Percentiles rank a stretch among this genome's conserved stretches.
Evolutionary conservation across 2,113 vertebrate species (phyloP).

Genomic region (Protobothrops flavoviridis): DNA sequence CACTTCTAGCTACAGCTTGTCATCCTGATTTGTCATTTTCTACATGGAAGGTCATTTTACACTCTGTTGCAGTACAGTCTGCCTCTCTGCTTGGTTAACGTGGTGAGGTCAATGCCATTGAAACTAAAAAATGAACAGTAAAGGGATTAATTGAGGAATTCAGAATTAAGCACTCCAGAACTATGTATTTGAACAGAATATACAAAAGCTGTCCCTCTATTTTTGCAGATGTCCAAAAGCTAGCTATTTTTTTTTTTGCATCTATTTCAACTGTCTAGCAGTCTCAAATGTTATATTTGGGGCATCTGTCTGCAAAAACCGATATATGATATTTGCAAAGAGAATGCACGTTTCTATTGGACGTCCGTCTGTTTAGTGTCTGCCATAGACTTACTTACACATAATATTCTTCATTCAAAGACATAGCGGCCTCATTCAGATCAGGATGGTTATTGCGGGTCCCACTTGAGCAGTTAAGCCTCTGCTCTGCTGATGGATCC

Average conservation of each 20-base stretch:
- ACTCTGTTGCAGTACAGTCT: not conserved
- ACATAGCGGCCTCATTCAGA: not conserved
- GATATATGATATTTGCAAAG: not conserved
- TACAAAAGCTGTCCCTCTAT: constrained; percentile 23
- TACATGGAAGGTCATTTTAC: not conserved
- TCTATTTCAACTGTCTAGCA: constrained; percentile 32
- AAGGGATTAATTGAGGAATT: constrained; percentile 62
- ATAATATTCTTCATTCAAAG: not conserved
- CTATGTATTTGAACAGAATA: constrained; percentile 62
- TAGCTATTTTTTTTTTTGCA: not conserved
- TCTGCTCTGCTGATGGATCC: not conserved
- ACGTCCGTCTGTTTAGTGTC: not conserved
- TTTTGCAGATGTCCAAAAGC: constrained; percentile 55
- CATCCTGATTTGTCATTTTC: not conserved
- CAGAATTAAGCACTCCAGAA: constrained; percentile 61
- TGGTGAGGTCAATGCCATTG: not conserved
- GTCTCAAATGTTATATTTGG: not conserved
- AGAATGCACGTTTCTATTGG: not conserved
- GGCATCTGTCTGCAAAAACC: not conserved
- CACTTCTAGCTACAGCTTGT: not conserved
- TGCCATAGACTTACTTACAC: not conserved
- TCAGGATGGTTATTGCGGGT: not conserved
- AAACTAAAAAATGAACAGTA: constrained; percentile 61
- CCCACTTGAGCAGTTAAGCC: not conserved
- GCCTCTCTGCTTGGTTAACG: constrained; percentile 31